These are phyloP conservation scores for Dysdera silvatica DNA, from an alignment of 1,140 invertebrate genomes.

Conservation along the genomic window DNA sequence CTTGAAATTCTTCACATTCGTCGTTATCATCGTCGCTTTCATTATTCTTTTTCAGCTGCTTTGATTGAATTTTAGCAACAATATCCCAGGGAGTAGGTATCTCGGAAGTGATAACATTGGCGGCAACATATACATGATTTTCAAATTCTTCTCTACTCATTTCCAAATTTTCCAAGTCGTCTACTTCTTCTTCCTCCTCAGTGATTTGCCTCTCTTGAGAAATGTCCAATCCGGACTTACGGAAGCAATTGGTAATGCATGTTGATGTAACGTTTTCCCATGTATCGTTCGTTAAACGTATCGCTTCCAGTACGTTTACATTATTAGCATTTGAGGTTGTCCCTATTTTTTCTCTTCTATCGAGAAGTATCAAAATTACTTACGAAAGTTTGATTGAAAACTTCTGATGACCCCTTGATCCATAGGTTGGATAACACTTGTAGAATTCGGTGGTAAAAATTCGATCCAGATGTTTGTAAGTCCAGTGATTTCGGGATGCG, in stretches of 20 bases:
- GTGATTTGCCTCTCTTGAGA: neutral
- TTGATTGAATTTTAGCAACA: neutral
- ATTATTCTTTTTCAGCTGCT: neutral
- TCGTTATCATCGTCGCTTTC: neutral
- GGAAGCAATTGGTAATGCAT: neutral
- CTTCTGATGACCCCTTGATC: neutral
- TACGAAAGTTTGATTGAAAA: neutral
- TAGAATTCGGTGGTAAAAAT: neutral
- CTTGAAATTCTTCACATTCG: conserved; percentile 5
- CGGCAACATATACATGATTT: neutral
- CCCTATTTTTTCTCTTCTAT: neutral
- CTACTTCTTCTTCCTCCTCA: neutral
- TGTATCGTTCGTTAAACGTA: neutral
- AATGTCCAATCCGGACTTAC: neutral
- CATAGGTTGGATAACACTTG: neutral
- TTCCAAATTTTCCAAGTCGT: neutral
- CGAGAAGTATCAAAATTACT: neutral
- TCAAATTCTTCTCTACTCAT: neutral
- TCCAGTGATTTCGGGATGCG: no score
- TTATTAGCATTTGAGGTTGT: neutral
- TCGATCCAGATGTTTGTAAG: neutral
- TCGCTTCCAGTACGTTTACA: neutral
- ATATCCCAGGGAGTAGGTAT: neutral
- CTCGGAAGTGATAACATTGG: neutral
- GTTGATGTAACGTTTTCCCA: neutral